phyloP scores from a whole-genome alignment of 2,113 vertebrate species.

The Rhizomys pruinosus region DNA sequence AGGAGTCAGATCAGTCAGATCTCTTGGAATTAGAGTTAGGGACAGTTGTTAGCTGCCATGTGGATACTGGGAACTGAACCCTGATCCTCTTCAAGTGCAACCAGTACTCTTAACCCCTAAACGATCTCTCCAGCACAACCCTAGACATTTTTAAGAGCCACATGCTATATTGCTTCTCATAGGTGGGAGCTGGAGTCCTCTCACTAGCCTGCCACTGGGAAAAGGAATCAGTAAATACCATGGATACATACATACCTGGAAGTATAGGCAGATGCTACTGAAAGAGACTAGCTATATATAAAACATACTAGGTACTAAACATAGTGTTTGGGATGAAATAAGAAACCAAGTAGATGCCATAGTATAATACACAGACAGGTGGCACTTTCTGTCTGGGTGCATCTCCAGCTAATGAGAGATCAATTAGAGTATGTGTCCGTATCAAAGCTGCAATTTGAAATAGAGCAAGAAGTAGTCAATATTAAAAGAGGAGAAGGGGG shows the following conservation, averaged over 20 bases:
- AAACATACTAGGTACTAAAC: not conserved
- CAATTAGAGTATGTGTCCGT: too few species aligned
- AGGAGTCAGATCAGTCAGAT: too few species aligned
- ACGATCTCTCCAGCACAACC: too few species aligned
- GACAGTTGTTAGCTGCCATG: too few species aligned
- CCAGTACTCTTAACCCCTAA: too few species aligned
- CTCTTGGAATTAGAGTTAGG: too few species aligned
- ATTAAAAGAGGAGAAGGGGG: not conserved
- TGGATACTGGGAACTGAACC: too few species aligned
- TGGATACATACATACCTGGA: not conserved
- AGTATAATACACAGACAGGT: not conserved
- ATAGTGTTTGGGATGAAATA: not conserved
- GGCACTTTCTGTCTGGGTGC: not conserved
- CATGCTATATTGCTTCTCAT: not conserved
- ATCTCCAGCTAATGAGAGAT: not conserved
- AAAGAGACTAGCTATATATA: not conserved
- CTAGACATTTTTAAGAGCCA: not conserved
- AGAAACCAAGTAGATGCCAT: not conserved
- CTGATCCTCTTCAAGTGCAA: too few species aligned
- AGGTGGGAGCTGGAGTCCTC: not conserved
- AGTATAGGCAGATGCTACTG: not conserved
- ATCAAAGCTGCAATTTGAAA: not conserved
- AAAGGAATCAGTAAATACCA: not conserved
- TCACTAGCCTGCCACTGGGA: too few species aligned
- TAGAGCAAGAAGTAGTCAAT: not conserved